Base-by-base conservation (phyloP, 1,140 invertebrate species). In the Pogonomyrmex californicus region DNA sequence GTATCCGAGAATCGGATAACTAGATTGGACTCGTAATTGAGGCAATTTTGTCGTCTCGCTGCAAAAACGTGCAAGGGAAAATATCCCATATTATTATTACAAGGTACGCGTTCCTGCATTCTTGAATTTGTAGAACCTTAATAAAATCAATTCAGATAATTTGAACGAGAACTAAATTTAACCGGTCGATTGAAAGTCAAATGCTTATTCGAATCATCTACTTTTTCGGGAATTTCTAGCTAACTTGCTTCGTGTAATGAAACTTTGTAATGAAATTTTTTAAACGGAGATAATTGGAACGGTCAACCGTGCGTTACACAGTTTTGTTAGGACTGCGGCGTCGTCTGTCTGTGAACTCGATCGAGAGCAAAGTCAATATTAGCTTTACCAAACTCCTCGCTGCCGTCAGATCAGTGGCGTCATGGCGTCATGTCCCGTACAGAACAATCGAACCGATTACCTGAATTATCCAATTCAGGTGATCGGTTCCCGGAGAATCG, bases 1-100 rank as follows among this genome's bases (percentile, higher is more conserved):
- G 23, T 65, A 78, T 38, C 44, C 17, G 33, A 78, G 76, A 78
- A 78, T 44, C 17, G 23, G 17, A 30, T 62, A 62, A 77, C 36
- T 77, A 62, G 51, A 30, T 65, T 78, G 58, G 10, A 65, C 2
- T 78, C 6, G 23, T 77, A 62, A 77, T 78, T 49, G 44, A 65
- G 60, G 30, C 23, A 49, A 65, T 44, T 68, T 78, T 38, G 23
- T 75, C 60, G 71, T 76, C 14, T 56, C 9, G 10, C 5, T 49
- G 10, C 5, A 1, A 23, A 78, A 36, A 78, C 38, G 30, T 49
- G 5, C 30, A 47, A 63, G 12, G 47, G 38, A 78, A 33, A 4
- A 9, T 49, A 49, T 33, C 3, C 10, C 7, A 77, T 33, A 9
- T 77, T 44, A 23, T 58, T 44, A 44, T 44, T 44, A 44, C 0